Conservation (phyloP, 2,888 invertebrate species). For the Amblyjoppa proteus region DNA sequence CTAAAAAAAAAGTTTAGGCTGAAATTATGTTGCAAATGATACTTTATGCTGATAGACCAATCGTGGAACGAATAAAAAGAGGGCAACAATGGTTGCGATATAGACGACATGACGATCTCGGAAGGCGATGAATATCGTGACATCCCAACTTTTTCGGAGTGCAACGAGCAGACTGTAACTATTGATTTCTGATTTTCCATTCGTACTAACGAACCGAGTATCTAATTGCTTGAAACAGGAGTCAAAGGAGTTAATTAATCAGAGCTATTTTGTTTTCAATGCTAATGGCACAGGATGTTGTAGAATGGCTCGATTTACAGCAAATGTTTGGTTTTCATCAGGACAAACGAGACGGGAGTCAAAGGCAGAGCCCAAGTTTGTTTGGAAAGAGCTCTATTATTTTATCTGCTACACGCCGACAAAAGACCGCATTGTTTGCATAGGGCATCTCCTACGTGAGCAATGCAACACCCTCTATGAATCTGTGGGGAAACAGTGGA, state of each 20-base stretch:
- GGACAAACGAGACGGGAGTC: constrained; percentile 20
- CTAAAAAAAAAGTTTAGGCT: too few relatives aligned
- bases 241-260: constrained; percentile 7
- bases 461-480: constrained; percentile 11
- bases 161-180: neutral
- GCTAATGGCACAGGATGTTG: neutral
- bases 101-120: too few relatives aligned
- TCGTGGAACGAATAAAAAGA: too few relatives aligned
- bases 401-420: constrained; percentile 22
- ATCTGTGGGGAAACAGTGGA: constrained; percentile 18
- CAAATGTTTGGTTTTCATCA: constrained; percentile 13
- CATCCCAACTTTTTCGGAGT: too few relatives aligned
- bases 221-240: neutral
- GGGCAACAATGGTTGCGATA: too few relatives aligned
- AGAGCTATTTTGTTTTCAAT: neutral
- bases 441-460: constrained; percentile 2
- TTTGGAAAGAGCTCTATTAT: constrained; percentile 1
- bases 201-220: neutral
- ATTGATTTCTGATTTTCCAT: neutral
- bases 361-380: neutral
- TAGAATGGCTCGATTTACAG: neutral
- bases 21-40: too few relatives aligned
- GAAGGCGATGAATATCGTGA: too few relatives aligned
- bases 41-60: too few relatives aligned
- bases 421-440: neutral